Evolutionary conservation across 1,140 invertebrate genomes (phyloP).

Genomic region (Danaus plexippus): DNA sequence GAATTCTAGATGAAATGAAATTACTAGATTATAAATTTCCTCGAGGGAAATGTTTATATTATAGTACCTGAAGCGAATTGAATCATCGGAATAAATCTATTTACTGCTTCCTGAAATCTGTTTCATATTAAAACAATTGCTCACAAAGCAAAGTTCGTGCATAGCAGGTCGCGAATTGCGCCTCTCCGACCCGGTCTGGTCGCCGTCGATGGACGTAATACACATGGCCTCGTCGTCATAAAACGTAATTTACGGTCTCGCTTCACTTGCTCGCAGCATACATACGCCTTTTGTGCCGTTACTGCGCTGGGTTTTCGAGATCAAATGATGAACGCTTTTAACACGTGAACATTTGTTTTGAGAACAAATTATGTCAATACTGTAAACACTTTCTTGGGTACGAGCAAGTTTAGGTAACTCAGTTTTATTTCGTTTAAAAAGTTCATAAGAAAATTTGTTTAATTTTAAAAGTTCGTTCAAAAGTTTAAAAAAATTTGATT

Average conservation of each 20-base stretch:
- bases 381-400: neutral
- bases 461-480: too few species aligned
- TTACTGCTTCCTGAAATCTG: slow-evolving; percentile 35
- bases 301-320: slow-evolving; percentile 23
- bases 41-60: slow-evolving; percentile 18
- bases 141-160: slow-evolving; percentile 21
- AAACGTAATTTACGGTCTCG: slow-evolving; percentile 50
- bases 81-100: slow-evolving; percentile 31
- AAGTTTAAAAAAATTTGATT: too few species aligned
- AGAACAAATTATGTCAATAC: slow-evolving; percentile 18
- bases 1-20: neutral
- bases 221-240: slow-evolving; percentile 60
- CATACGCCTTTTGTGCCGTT: slow-evolving; percentile 30
- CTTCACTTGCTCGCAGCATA: slow-evolving; percentile 27
- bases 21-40: slow-evolving; percentile 8
- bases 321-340: slow-evolving; percentile 29
- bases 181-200: slow-evolving; percentile 13
- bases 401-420: too few species aligned
- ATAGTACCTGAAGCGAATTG: slow-evolving; percentile 17
- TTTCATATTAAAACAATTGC: slow-evolving; percentile 36
- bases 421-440: too few species aligned
- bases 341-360: slow-evolving; percentile 22
- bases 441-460: too few species aligned
- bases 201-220: slow-evolving; percentile 36
- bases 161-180: slow-evolving; percentile 23